These are phyloP conservation scores for Orientallactaga sibirica DNA, from an alignment of 2,797 vertebrate genomes.

Conservation along the genomic window DNA sequence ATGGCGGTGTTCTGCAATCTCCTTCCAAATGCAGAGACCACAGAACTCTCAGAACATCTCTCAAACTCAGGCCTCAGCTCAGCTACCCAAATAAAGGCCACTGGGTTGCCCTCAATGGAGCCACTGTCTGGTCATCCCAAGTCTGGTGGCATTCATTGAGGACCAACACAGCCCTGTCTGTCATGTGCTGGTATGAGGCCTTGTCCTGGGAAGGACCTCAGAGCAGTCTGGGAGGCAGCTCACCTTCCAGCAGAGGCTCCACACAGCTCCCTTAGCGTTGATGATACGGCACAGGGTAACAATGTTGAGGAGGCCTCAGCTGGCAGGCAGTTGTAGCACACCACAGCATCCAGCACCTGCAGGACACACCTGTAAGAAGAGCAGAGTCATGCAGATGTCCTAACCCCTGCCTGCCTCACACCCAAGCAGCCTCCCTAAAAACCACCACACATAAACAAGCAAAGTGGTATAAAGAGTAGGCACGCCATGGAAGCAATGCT, in stretches of 20 bases:
- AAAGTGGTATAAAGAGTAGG: not conserved
- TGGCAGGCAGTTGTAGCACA: conserved; percentile 98
- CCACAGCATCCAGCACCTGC: conserved; percentile 97
- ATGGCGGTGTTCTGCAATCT: not conserved
- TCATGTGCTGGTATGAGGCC: not conserved
- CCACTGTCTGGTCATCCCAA: not conserved
- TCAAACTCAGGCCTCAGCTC: not conserved
- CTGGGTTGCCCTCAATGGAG: not conserved
- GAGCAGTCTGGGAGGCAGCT: not conserved
- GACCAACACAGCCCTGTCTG: not conserved
- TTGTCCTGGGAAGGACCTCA: not conserved
- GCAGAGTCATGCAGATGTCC: not conserved
- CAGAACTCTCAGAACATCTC: not conserved
- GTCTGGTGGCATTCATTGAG: not conserved
- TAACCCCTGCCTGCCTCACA: not conserved
- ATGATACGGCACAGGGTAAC: conserved; percentile 97
- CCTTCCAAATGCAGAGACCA: not conserved
- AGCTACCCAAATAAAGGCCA: not conserved
- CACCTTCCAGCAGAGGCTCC: conserved; percentile 99
- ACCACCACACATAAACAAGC: not conserved
- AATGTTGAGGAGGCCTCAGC: conserved; percentile 96
- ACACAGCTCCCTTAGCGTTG: conserved; percentile 98
- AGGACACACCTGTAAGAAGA: conserved; percentile 91
- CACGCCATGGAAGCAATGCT: not conserved
- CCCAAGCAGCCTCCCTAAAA: not conserved